Percentiles rank a stretch among this genome's conserved stretches.
phyloP scores from a whole-genome alignment of 2,113 vertebrate species.

The Neogobius melanostomus region DNA sequence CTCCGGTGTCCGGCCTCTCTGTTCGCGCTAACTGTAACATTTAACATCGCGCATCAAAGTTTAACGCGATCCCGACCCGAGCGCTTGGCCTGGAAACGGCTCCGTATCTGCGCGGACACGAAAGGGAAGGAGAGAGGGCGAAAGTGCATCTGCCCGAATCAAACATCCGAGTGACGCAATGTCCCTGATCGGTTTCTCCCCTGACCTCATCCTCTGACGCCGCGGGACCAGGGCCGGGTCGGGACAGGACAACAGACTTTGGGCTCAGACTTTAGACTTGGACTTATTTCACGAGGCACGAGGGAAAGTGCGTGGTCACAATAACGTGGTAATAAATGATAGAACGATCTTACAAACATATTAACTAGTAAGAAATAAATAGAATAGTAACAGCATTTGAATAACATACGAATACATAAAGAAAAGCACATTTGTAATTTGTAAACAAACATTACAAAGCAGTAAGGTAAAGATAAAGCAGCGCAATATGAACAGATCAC shows the following conservation, averaged over 20 bases:
- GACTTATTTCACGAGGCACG: not conserved
- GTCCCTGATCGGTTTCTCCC: constrained; percentile 57
- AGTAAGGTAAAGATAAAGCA: not conserved
- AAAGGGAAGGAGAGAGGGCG: constrained; percentile 40
- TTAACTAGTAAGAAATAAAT: too few species aligned
- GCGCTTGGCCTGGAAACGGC: constrained; percentile 40
- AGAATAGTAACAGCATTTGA: too few species aligned
- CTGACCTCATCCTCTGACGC: constrained; percentile 17
- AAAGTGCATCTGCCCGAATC: constrained; percentile 46
- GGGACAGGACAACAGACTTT: not conserved
- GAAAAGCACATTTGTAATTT: too few species aligned
- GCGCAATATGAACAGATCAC: not conserved
- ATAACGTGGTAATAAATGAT: too few species aligned
- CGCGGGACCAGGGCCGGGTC: not conserved
- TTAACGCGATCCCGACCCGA: constrained; percentile 26
- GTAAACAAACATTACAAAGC: too few species aligned
- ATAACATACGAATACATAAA: too few species aligned
- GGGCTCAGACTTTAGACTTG: not conserved
- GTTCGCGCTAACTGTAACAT: constrained; percentile 43
- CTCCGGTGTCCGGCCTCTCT: not conserved
- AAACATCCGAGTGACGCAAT: constrained; percentile 56
- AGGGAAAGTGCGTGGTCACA: not conserved
- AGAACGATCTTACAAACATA: too few species aligned
- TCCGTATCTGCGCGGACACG: constrained; percentile 41
- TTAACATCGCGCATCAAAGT: constrained; percentile 10